Evolutionary conservation across 2,797 vertebrate species (phyloP).

Genomic region (Jordanella pulchra): DNA sequence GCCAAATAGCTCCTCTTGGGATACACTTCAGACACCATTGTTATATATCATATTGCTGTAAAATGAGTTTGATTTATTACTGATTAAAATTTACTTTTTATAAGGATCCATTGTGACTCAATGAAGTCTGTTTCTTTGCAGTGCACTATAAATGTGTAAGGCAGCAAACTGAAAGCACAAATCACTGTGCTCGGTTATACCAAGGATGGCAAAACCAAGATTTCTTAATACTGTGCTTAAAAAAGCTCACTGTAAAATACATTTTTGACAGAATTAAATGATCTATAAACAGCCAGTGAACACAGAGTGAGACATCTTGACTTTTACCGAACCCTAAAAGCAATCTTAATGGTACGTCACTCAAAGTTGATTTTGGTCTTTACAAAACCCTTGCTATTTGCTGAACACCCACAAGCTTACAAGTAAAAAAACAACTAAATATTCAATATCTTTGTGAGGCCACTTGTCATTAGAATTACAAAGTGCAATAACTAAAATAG

Average conservation of each 20-base stretch:
- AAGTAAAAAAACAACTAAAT: too few relatives aligned
- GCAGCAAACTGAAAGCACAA: slow-evolving; percentile 14
- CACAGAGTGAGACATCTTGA: not conserved
- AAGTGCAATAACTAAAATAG: too few relatives aligned
- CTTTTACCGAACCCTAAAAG: not conserved
- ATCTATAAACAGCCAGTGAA: not conserved
- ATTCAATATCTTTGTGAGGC: too few relatives aligned
- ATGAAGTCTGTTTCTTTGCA: slow-evolving; percentile 14
- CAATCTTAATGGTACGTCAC: not conserved
- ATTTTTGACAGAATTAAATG: not conserved
- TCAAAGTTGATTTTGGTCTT: not conserved
- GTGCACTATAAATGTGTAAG: slow-evolving; percentile 16
- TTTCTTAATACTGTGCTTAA: slow-evolving; percentile 7
- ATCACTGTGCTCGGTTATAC: slow-evolving; percentile 1
- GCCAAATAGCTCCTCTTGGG: too few relatives aligned
- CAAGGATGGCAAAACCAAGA: not conserved
- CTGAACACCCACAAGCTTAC: slow-evolving; percentile 11
- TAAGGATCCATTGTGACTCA: slow-evolving; percentile 11
- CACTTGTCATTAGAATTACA: too few relatives aligned
- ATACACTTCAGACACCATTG: too few relatives aligned
- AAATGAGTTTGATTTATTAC: slow-evolving; percentile 10
- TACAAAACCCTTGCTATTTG: not conserved
- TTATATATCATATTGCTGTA: not conserved
- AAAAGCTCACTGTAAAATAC: not conserved
- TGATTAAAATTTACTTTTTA: slow-evolving; percentile 23